phyloP scores from a whole-genome alignment of 1,140 invertebrate genomes.

The Listronotus oregonensis region DNA sequence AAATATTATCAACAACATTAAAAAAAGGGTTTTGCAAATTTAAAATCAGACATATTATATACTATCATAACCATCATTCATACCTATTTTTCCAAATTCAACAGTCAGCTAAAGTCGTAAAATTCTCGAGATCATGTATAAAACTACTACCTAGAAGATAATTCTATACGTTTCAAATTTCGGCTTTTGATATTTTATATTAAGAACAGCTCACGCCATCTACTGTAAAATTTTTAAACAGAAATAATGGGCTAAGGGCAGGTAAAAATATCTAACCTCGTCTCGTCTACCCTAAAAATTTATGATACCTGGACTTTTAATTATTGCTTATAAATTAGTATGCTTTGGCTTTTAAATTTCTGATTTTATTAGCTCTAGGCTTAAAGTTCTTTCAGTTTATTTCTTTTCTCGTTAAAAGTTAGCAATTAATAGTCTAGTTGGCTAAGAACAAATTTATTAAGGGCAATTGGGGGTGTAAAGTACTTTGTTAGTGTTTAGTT shows the following conservation, averaged over 20 bases:
- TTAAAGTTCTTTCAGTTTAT: neutral
- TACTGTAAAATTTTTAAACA: neutral
- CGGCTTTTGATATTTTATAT: neutral
- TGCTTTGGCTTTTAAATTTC: slow-evolving; percentile 4
- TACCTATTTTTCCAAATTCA: too few species aligned
- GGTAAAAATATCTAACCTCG: slow-evolving; percentile 11
- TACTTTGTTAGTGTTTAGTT: neutral
- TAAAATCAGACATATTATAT: too few species aligned
- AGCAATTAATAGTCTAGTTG: neutral
- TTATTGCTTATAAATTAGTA: slow-evolving; percentile 26
- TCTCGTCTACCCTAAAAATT: slow-evolving; percentile 9
- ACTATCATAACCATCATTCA: too few species aligned
- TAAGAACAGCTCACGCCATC: slow-evolving; percentile 2
- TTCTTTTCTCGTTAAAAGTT: slow-evolving; percentile 20
- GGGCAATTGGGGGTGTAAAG: slow-evolving; percentile 4
- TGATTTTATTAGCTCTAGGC: slow-evolving; percentile 9
- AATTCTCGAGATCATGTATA: too few species aligned
- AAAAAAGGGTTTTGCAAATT: too few species aligned
- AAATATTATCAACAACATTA: too few species aligned
- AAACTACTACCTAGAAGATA: too few species aligned
- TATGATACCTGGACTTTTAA: slow-evolving; percentile 17
- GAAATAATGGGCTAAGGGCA: slow-evolving; percentile 1
- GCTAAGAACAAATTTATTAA: slow-evolving; percentile 17
- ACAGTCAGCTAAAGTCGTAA: too few species aligned
- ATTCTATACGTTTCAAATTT: too few species aligned